Evolutionary conservation across 2,888 invertebrate species (phyloP), one percentile per base, ranked within the genome.

Genomic region (Allygus modestus): DNA sequence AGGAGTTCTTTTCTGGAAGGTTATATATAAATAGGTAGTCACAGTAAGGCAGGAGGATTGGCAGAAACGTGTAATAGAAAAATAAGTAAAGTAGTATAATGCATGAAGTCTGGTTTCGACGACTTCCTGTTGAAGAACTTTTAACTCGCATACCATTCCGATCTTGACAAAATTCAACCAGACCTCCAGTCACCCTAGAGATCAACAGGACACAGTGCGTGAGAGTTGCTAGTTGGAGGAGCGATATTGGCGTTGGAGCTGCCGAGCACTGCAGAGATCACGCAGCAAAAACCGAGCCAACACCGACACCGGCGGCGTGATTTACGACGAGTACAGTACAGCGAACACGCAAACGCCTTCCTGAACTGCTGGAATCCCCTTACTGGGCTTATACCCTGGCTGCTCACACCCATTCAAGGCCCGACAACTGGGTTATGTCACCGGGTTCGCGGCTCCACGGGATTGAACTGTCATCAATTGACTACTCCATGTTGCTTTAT

Each of bases 311-410:
- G 54, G 26, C 17, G 7, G 65, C 28, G 65, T 28, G 65, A 65
- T 65, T 26, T 65, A 65, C 65, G 2, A 31, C 17, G 15, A 4
- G 31, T 17, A 65, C 15, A 28, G 28, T n/a, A 28, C 65, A 31
- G 65, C 31, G 28, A 17, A 65, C 65, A 65, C 65, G 65, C 65
- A 65, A 31, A 65, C 17, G 58, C 58, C 58, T 58, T 58, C 58
- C 58, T 20, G 23, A 12, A 58, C 58, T 12, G 65, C 65, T 65
- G 65, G 28, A 15, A 17, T 20, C 65, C 5, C 65, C 65, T 65
- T 65, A 65, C 65, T 15, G 11, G 28, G 65, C 54, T 51, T 5
- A 51, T 51, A 7, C 51, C 37, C n/a, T 9, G 37, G 46, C 12
- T 17, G 46, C 46, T 12, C 46, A 17, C 46, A 17, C 46, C 28